Conservation (phyloP, 1,140 invertebrate genomes). For the Microplitis mediator region DNA sequence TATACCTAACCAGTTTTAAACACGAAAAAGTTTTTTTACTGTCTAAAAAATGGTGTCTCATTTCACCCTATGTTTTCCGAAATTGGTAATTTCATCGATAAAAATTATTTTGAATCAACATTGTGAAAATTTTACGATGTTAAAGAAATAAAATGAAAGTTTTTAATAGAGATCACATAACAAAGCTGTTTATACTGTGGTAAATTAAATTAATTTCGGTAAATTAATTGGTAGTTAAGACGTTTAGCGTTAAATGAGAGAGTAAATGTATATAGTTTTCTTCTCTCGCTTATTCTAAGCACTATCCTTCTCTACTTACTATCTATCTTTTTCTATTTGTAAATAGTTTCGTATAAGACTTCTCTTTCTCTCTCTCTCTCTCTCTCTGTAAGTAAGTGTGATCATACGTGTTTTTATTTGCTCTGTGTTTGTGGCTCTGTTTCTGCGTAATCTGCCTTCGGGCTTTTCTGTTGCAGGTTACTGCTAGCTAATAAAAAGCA, state of each 20-base stretch:
- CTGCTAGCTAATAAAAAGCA: too few relatives aligned
- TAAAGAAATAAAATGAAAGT: too few relatives aligned
- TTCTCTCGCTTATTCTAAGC: constrained; percentile 2
- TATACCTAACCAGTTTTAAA: background rate
- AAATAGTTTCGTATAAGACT: too few relatives aligned
- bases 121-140: too few relatives aligned
- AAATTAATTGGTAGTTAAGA: constrained; percentile 55
- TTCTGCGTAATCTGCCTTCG: too few relatives aligned
- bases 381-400: too few relatives aligned
- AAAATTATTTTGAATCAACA: too few relatives aligned
- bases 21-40: background rate
- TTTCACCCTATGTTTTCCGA: too few relatives aligned
- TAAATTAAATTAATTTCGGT: constrained; percentile 53
- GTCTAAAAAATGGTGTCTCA: background rate
- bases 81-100: background rate
- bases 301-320: background rate
- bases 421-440: too few relatives aligned
- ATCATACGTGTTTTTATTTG: too few relatives aligned
- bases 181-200: constrained; percentile 45
- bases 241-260: constrained; percentile 51
- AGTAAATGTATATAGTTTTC: constrained; percentile 31
- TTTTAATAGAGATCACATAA: constrained; percentile 33
- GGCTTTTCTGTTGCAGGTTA: too few relatives aligned
- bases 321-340: background rate
- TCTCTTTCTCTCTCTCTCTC: too few relatives aligned